Evolutionary conservation across 1,140 invertebrate genomes (phyloP).

Genomic region (Nilaparvata lugens): DNA sequence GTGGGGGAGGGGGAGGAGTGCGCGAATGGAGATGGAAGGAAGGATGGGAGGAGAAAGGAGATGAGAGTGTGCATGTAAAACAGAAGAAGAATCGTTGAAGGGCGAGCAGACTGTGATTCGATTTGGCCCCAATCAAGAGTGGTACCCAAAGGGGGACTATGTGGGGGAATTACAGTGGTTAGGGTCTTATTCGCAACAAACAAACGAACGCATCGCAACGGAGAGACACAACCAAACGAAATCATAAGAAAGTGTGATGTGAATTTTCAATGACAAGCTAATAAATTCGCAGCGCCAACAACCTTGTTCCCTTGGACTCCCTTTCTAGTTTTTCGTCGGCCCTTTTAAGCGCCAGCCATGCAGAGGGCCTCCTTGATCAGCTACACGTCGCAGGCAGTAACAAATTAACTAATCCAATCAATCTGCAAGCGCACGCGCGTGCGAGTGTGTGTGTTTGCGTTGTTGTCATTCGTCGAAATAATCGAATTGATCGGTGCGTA

Average conservation of each 20-base stretch:
- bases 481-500: too few relatives aligned
- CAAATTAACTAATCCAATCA: too few relatives aligned
- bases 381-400: too few relatives aligned
- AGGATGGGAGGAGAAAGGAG: neutral
- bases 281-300: neutral
- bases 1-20: neutral
- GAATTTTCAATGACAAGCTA: neutral
- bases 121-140: conserved; percentile 11
- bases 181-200: neutral
- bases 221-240: conserved; percentile 2
- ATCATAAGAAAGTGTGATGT: conserved; percentile 8
- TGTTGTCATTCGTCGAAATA: too few relatives aligned
- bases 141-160: neutral
- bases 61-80: neutral
- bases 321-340: too few relatives aligned
- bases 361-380: too few relatives aligned
- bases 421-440: too few relatives aligned
- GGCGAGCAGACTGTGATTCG: neutral
- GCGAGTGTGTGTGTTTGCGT: too few relatives aligned
- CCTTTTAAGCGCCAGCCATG: too few relatives aligned
- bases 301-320: too few relatives aligned
- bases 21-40: too few relatives aligned
- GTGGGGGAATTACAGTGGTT: neutral
- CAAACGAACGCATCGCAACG: too few relatives aligned
- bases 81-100: neutral